Evolutionary conservation across 2,797 vertebrate genomes (phyloP).

Genomic region (Alcedo atthis): DNA sequence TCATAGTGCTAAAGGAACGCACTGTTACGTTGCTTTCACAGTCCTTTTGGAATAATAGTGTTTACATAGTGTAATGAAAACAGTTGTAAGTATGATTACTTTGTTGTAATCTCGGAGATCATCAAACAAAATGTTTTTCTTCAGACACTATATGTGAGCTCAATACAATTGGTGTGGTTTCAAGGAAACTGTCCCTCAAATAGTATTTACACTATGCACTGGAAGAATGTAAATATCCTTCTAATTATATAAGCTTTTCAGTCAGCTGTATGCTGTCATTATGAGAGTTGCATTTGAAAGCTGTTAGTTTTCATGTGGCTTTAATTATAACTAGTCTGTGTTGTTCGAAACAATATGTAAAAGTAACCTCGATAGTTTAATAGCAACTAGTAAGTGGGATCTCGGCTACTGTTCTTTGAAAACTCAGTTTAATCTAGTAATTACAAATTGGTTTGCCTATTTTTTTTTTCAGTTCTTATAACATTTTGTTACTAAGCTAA

Average conservation of each 20-base stretch:
- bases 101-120: neutral
- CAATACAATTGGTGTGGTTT: neutral
- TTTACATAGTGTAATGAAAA: neutral
- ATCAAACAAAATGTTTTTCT: neutral
- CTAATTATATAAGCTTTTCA: neutral
- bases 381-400: neutral
- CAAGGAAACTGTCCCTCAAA: neutral
- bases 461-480: neutral
- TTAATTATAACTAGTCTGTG: neutral
- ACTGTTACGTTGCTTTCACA: neutral
- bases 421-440: neutral
- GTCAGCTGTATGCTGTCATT: neutral
- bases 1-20: neutral
- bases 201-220: neutral
- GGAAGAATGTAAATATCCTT: neutral
- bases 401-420: neutral
- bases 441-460: neutral
- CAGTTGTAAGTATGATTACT: neutral
- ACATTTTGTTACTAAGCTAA: neutral
- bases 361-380: neutral
- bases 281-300: neutral
- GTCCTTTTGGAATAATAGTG: neutral
- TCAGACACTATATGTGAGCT: neutral
- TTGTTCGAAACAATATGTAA: neutral
- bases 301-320: neutral